Evolutionary conservation across 2,888 invertebrate genomes (phyloP).

Genomic region (Gastracanthus pulcherrimus): DNA sequence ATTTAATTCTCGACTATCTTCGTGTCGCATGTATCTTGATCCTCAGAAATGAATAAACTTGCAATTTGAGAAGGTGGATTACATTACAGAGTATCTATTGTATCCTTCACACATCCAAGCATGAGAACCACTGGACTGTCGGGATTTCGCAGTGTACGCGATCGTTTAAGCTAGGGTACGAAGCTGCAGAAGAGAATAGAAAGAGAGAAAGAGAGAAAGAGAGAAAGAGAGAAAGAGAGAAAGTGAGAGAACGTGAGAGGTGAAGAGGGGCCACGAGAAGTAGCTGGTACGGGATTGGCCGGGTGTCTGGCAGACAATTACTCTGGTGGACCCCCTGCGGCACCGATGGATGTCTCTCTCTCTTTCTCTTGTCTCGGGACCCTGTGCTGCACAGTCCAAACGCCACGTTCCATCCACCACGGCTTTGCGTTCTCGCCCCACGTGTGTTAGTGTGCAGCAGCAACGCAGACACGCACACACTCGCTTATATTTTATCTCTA

Average conservation of each 20-base stretch:
- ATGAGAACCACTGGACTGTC: not conserved
- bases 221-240: too few species aligned
- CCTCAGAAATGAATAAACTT: too few species aligned
- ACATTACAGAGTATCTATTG: too few species aligned
- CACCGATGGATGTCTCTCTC: constrained; percentile 76
- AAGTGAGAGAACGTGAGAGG: too few species aligned
- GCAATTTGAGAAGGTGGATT: too few species aligned
- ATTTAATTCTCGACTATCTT: too few species aligned
- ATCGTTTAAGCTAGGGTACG: not conserved
- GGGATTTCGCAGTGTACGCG: not conserved
- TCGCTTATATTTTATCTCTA: not conserved
- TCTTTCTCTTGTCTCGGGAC: constrained; percentile 56
- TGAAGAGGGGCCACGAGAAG: constrained; percentile 8
- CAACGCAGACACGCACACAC: too few species aligned
- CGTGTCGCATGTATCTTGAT: too few species aligned
- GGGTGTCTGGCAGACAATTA: constrained; percentile 75
- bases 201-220: too few species aligned
- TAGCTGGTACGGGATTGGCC: constrained; percentile 67
- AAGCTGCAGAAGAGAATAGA: too few species aligned
- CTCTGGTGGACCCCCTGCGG: constrained; percentile 74
- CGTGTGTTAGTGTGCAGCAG: not conserved
- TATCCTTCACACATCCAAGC: not conserved
- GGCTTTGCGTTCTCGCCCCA: not conserved
- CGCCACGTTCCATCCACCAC: constrained; percentile 58
- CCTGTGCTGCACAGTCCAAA: constrained; percentile 65